phyloP scores from a whole-genome alignment of 2,797 vertebrate genomes.

The Bovichtus variegatus region DNA sequence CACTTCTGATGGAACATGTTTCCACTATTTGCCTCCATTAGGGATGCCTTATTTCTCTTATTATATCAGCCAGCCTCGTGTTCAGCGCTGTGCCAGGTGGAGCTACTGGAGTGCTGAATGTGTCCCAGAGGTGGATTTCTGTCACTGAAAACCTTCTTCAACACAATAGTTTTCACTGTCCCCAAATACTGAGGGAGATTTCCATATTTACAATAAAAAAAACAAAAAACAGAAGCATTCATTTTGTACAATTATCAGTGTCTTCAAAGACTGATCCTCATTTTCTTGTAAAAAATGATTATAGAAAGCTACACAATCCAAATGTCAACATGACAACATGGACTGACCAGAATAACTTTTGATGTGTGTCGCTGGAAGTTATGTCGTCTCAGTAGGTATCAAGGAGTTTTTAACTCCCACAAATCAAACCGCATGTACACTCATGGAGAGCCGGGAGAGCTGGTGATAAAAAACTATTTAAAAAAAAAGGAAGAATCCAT shows the following conservation, averaged over 20 bases:
- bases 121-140: slow-evolving; percentile 43
- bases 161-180: slow-evolving; percentile 5
- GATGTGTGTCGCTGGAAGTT: neutral
- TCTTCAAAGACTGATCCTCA: neutral
- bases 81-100: slow-evolving; percentile 79
- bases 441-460: slow-evolving; percentile 11
- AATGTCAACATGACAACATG: neutral
- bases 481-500: slow-evolving; percentile 51
- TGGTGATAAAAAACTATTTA: no score
- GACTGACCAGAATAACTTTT: neutral
- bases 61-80: slow-evolving; percentile 64
- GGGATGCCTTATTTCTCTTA: slow-evolving; percentile 81
- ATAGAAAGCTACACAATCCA: neutral
- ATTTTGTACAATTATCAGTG: neutral
- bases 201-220: slow-evolving; percentile 12
- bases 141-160: slow-evolving; percentile 8
- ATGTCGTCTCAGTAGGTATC: neutral
- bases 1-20: slow-evolving; percentile 86
- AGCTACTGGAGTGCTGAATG: slow-evolving; percentile 60
- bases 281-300: neutral
- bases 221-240: neutral
- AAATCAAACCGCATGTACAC: slow-evolving; percentile 11
- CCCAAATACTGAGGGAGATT: neutral
- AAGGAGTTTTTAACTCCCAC: neutral
- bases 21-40: slow-evolving; percentile 86